Evolutionary conservation across 2,113 vertebrate genomes (phyloP), one percentile per base, ranked within the genome.

Genomic region (Coregonus clupeaformis): DNA sequence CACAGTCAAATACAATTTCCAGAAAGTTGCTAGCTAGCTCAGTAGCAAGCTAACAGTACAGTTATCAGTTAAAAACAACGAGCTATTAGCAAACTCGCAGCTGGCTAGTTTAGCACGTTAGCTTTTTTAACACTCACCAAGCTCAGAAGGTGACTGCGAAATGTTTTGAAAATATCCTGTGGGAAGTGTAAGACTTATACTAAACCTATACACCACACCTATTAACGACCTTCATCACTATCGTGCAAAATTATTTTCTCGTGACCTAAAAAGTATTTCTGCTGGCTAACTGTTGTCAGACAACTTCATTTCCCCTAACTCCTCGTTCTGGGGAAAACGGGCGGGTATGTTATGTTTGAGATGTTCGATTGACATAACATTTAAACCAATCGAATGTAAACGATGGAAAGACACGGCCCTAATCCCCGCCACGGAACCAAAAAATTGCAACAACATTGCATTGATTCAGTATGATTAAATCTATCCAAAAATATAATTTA

Each of bases 241-340:
- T 45, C 64, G 49, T 74, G 55, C 71, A 69, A 72, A 67, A 20
- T 42, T 20, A 65, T 5, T 20, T 20, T 29, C 64, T n/a, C 70
- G 82, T 82, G 81, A 73, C 72, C 80, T 60, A 76, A 75, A 30
- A n/a, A 66, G 70, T 79, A 74, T 83, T 84, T 84, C 73, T 29
- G 77, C 75, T 72, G 30, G 80, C 71, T 82, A 80, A 60, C 24
- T 73, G 63, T 78, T 59, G 82, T 85, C 90, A 81, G 79, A 84
- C 84, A 88, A 87, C 89, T 91, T 91, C 84, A 89, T 89, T 90
- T 90, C 88, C 88, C 86, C 86, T 80, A 83, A 87, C 82, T 81
- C 78, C 68, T 80, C 82, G 62, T 80, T 78, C 69, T 75, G 69
- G 79, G 82, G 81, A 87, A 76, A 71, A 77, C n/a, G 83, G 87